Conservation (phyloP, 2,888 invertebrate species). For the Dusona sp. region DNA sequence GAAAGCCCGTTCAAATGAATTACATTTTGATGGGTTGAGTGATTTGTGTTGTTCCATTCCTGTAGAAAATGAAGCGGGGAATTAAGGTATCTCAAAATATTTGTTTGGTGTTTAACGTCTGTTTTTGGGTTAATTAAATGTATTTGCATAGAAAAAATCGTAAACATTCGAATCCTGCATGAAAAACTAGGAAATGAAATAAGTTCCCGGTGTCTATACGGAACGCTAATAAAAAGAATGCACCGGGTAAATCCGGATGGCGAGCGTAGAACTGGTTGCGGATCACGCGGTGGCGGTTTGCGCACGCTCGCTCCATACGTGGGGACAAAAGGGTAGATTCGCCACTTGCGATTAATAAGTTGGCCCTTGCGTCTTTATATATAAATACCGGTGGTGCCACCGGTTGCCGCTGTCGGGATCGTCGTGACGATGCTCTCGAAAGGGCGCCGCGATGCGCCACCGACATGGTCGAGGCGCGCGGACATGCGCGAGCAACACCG, state of each 20-base stretch:
- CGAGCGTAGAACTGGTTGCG: conserved; percentile 40
- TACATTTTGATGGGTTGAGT: no score
- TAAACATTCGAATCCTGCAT: background rate
- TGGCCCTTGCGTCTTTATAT: conserved; percentile 65
- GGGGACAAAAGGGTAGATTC: conserved; percentile 4
- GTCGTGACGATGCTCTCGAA: conserved; percentile 30
- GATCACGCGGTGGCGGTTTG: conserved; percentile 39
- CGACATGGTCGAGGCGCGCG: conserved; percentile 5
- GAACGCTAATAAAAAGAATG: background rate
- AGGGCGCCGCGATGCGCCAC: conserved; percentile 19
- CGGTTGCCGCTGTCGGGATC: conserved; percentile 63
- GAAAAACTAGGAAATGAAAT: background rate
- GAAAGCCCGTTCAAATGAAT: no score
- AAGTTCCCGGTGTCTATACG: background rate
- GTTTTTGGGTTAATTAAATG: no score
- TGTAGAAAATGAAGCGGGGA: no score
- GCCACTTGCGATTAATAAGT: conserved; percentile 67
- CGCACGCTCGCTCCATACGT: conserved; percentile 30
- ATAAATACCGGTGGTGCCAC: conserved; percentile 69
- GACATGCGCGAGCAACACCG: conserved; percentile 34
- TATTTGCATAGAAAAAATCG: no score
- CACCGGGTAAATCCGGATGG: background rate
- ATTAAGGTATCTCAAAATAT: no score
- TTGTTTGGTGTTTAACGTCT: no score
- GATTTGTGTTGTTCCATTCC: no score